Conservation (phyloP, 2,113 vertebrate genomes). For the Scytalopus superciliaris region DNA sequence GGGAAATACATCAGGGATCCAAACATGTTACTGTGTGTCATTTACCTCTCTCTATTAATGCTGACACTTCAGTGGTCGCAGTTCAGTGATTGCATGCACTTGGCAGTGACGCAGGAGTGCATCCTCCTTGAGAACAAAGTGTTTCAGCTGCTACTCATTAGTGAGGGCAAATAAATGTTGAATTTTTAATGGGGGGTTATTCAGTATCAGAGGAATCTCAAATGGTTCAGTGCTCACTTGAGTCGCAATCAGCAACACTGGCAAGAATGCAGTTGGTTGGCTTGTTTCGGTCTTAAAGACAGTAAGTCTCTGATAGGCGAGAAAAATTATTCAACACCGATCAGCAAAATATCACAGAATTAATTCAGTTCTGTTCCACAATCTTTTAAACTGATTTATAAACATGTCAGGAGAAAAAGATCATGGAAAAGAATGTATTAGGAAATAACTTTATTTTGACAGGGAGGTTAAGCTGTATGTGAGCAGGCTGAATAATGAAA, state of each 20-base stretch:
- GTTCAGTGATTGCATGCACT: neutral
- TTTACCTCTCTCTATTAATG: constrained; percentile 3
- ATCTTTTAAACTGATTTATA: constrained; percentile 68
- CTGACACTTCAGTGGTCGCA: neutral
- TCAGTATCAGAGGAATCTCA: constrained; percentile 1
- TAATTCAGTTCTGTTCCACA: constrained; percentile 35
- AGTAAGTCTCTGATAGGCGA: constrained; percentile 16
- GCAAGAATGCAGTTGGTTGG: constrained; percentile 6
- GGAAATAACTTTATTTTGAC: constrained; percentile 61
- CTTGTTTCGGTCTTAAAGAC: constrained; percentile 33
- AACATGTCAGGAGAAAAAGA: constrained; percentile 47
- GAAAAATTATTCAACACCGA: constrained; percentile 31
- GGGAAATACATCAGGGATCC: neutral
- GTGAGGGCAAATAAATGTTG: constrained; percentile 31
- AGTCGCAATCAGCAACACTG: neutral
- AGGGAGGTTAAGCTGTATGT: constrained; percentile 38
- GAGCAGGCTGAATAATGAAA: constrained; percentile 67
- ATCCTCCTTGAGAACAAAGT: neutral
- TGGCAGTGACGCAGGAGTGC: neutral
- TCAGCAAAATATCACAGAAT: constrained; percentile 59
- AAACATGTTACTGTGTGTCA: neutral
- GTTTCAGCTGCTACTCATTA: neutral
- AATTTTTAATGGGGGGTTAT: constrained; percentile 15
- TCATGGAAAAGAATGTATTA: constrained; percentile 48
- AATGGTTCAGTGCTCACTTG: constrained; percentile 18